A percentile compares a stretch with the other conserved stretches of the same genome.
Evolutionary conservation across 2,113 vertebrate genomes (phyloP).

Genomic region (Lycaon pictus): DNA sequence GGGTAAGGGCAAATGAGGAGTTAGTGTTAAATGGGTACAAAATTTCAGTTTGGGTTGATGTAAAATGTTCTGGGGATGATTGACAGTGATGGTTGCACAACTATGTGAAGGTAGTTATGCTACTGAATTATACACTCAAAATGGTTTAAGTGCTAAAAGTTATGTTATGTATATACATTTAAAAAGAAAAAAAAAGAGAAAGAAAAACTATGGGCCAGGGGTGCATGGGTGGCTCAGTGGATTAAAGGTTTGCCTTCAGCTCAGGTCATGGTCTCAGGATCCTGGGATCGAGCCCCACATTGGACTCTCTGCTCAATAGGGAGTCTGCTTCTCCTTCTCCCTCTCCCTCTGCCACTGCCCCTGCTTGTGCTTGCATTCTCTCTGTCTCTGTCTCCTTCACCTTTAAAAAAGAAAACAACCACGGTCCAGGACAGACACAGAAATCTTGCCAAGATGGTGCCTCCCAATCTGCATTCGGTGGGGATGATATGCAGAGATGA

Average conservation of each 20-base stretch:
- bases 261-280: background rate
- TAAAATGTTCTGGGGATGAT: background rate
- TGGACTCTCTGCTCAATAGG: rapidly evolving
- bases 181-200: background rate
- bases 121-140: background rate
- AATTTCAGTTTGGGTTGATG: background rate
- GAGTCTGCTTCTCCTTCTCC: background rate
- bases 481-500: background rate
- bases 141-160: background rate
- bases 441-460: background rate
- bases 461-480: rapidly evolving
- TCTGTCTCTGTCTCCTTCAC: background rate
- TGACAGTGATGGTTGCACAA: background rate
- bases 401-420: background rate
- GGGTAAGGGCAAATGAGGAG: too few species aligned
- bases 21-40: background rate
- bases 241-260: background rate
- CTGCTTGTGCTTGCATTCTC: background rate
- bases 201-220: background rate
- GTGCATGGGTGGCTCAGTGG: background rate
- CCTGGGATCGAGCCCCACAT: background rate
- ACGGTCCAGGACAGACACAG: too few species aligned
- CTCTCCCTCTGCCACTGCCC: background rate
- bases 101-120: background rate
- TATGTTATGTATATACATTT: background rate